These are phyloP conservation scores for Adrianichthys oophorus DNA, from an alignment of 2,797 vertebrate species.

Conservation along the genomic window DNA sequence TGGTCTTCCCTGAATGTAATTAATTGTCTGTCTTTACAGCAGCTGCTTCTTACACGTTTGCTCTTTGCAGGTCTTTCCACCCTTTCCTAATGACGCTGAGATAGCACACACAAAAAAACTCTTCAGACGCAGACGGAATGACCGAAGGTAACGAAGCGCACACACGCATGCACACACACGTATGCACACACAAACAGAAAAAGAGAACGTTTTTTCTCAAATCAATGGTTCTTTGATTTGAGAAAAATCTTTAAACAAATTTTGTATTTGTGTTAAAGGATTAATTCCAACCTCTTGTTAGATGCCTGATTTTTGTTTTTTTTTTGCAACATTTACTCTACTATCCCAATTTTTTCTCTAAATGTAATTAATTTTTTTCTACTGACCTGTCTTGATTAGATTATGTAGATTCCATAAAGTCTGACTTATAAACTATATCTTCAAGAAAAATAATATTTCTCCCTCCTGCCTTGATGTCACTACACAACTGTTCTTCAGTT, in stretches of 20 bases:
- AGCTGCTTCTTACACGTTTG: conserved; percentile 36
- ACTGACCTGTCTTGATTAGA: too few relatives aligned
- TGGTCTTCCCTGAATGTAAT: conserved; percentile 11
- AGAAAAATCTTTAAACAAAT: neutral
- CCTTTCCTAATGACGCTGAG: conserved; percentile 91
- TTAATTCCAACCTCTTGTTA: conserved; percentile 1
- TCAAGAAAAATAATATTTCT: conserved; percentile 36
- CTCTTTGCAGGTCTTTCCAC: conserved; percentile 86
- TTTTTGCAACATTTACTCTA: conserved; percentile 24
- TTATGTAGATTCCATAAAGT: conserved; percentile 46
- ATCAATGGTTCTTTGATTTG: conserved; percentile 31
- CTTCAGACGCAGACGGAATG: conserved; percentile 90
- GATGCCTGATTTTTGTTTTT: conserved; percentile 11
- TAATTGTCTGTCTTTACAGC: conserved; percentile 24
- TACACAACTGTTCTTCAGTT: conserved; percentile 79
- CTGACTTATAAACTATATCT: conserved; percentile 61
- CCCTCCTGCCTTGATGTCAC: conserved; percentile 72
- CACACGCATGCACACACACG: conserved; percentile 13
- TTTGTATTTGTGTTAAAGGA: neutral
- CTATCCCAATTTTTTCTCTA: neutral
- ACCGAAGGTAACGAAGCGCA: conserved; percentile 84
- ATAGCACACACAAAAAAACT: conserved; percentile 97
- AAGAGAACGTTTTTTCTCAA: conserved; percentile 26
- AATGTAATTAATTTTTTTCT: too few relatives aligned
- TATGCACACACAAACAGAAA: conserved; percentile 16